phyloP scores from a whole-genome alignment of 2,888 invertebrate species.

The Diplolepis rosae region DNA sequence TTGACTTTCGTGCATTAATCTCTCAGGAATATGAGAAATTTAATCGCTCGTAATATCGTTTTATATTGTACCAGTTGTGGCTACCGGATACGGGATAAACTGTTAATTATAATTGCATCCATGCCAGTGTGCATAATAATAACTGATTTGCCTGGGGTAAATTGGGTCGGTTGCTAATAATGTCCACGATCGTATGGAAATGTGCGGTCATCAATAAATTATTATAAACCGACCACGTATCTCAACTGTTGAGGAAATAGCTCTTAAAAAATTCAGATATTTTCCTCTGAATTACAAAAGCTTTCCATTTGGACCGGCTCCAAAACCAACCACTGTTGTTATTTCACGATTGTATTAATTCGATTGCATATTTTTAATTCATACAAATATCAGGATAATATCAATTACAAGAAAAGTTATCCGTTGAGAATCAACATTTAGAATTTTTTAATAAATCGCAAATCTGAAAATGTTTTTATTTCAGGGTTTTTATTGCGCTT shows the following conservation, averaged over 20 bases:
- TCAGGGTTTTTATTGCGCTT: no score
- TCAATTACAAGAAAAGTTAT: no score
- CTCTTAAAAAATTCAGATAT: slow-evolving; percentile 28
- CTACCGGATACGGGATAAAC: slow-evolving; percentile 52
- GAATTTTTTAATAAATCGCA: no score
- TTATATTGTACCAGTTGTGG: slow-evolving; percentile 37
- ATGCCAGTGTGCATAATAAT: slow-evolving; percentile 57
- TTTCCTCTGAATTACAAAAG: background rate
- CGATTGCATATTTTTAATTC: no score
- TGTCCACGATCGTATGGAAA: slow-evolving; percentile 53
- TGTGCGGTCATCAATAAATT: slow-evolving; percentile 58
- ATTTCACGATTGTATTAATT: no score
- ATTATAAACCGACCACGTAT: slow-evolving; percentile 51
- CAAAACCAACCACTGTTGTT: background rate
- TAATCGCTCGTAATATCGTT: slow-evolving; percentile 31
- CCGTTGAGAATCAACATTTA: no score
- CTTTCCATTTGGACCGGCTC: slow-evolving; percentile 7
- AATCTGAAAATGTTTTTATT: no score
- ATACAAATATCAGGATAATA: no score
- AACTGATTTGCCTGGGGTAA: slow-evolving; percentile 58
- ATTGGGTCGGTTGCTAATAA: slow-evolving; percentile 45
- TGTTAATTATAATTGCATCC: slow-evolving; percentile 62
- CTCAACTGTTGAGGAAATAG: slow-evolving; percentile 22
- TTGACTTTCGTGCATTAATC: background rate
- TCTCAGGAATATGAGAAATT: slow-evolving; percentile 5